Evolutionary conservation across 2,888 invertebrate species (phyloP), one percentile per base, ranked within the genome.

Genomic region (Ormia ochracea): DNA sequence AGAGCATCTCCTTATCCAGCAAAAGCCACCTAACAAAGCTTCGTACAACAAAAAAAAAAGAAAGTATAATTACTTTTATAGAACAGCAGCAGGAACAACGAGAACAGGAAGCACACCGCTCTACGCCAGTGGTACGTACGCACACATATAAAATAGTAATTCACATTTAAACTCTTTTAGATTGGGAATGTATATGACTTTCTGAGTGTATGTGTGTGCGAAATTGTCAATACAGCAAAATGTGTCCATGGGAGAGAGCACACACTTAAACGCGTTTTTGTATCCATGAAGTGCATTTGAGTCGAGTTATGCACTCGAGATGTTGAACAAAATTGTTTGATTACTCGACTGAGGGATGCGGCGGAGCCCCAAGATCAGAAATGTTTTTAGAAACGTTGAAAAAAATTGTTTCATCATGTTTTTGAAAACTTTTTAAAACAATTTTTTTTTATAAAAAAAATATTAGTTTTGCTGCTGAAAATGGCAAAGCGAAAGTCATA

Each of bases 281-380:
- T 70, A 77, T 7, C 41, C 63, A 14, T 41, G 21, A 56, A 77
- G 76, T 48, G 76, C 63, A 70, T 69, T 77, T 56, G 21, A 58
- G 56, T 70, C 76, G 48, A 77, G 69, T 77, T 70, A 77, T 77
- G 63, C 54, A 77, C 76, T 70, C 38, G 31, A 56, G 56, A 38
- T 56, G 63, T 38, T 74, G 19, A 58, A 50, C 31, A 48, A 70
- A 63, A 77, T 65, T 58, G 70, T 77, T 69, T 70, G 63, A 77
- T 77, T 77, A 63, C 10, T 63, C 17, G 31, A 4, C 58, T 56
- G 41, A 41, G 14, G 56, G 17, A 38, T 28, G 2, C 23, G 56
- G 56, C 19, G 1, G 28, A n/a, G 23, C 58, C 10, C 12, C 1
- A 12, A 14, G 23, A 10, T 23, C 14, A 9, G 1, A 45, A 52